Base-by-base conservation (phyloP, 2,888 invertebrate genomes). In the Nematopogon swammerdamellus region DNA sequence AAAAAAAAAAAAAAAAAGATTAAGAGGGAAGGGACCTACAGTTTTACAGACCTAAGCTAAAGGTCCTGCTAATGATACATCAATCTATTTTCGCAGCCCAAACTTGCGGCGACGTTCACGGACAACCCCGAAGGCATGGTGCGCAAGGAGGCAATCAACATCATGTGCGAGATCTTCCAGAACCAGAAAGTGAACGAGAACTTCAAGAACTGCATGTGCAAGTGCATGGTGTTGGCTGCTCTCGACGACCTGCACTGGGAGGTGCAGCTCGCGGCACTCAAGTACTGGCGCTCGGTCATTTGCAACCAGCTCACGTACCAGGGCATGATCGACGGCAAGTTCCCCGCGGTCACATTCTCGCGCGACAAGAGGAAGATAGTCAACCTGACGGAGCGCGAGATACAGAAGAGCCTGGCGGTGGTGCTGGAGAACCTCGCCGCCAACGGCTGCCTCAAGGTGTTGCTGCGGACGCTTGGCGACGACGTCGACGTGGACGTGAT, bases 251-350 rank as follows among this genome's bases (percentile, higher is more conserved):
- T 89, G 14, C 84, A 89, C 59, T 88, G 89, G 88, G 89, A 90
- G 65, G 89, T 89, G 0, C 88, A 88, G 65, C 66, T 84, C 2
- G 84, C 82, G 48, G 85, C 87, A 0, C 59, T 91, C 1, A 63
- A 72, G 47, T 90, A 86, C 57, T 91, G 89, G 89, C 72, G 80
- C 46, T 68, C 80, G 46, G 83, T 84, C 16, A 83, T 88, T 43
- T 70, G 75, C 19, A 80, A 76, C 2, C 82, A 84, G n/a, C 52
- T 65, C 1, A 54, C 36, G 3, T 36, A 36, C 36, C 36, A 36
- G 64, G 89, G 89, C 42, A 87, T 89, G 86, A 82, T 89, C 16
- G 88, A 90, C 59, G 87, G 87, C 1, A 77, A 71, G 3, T 90
- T 90, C 64, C 89, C 89, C 0, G 74, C 76, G 2, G 84, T 88